phyloP scores from a whole-genome alignment of 2,113 vertebrate species.

The Bubo blakistoni region DNA sequence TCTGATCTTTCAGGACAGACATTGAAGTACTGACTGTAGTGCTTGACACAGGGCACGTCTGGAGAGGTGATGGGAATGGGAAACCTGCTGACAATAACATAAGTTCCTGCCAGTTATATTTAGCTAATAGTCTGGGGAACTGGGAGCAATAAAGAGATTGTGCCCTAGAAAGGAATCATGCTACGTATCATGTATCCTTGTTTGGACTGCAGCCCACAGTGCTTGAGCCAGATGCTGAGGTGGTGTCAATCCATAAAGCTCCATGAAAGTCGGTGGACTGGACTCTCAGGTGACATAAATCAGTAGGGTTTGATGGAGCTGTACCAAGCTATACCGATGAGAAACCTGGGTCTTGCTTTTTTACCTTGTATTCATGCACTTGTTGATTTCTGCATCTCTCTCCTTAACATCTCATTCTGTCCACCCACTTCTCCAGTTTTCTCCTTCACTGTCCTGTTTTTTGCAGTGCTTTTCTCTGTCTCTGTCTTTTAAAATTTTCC shows the following conservation, averaged over 20 bases:
- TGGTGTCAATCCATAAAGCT: neutral
- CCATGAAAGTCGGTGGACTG: neutral
- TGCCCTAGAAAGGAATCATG: neutral
- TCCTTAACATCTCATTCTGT: neutral
- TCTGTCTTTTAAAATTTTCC: neutral
- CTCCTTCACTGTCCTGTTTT: neutral
- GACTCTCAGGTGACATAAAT: neutral
- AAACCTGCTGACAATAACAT: neutral
- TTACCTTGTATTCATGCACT: neutral
- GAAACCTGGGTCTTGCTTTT: neutral
- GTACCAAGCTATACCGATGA: neutral
- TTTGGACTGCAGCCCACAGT: neutral
- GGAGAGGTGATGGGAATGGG: neutral
- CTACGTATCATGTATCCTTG: neutral
- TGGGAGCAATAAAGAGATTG: neutral
- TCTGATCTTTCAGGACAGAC: neutral
- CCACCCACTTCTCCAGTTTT: neutral
- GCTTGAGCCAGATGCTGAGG: neutral
- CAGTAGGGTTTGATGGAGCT: neutral
- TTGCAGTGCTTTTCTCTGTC: neutral
- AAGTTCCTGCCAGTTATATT: neutral
- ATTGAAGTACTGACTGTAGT: neutral
- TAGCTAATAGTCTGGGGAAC: neutral
- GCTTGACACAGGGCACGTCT: neutral
- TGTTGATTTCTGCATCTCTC: neutral